Conservation (phyloP, 2,797 vertebrate genomes). For the Yasuhikotakia modesta region DNA sequence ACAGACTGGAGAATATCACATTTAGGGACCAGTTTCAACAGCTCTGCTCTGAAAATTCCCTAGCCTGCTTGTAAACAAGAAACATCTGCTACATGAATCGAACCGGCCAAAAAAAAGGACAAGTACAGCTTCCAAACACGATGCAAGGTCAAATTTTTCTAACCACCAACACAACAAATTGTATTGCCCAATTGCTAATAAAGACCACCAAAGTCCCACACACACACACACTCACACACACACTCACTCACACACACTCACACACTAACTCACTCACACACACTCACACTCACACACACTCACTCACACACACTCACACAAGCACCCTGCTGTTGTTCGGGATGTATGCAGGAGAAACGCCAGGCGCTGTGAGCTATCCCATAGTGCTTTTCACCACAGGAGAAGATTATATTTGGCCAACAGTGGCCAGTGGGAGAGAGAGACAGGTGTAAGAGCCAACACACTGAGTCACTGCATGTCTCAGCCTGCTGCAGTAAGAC, state of each 20-base stretch:
- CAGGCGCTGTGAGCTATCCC: constrained; percentile 9
- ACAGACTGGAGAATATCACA: neutral
- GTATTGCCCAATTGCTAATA: neutral
- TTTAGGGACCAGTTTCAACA: constrained; percentile 16
- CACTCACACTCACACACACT: too few relatives aligned
- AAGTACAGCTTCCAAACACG: neutral
- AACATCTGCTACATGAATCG: constrained; percentile 29
- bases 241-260: constrained; percentile 5
- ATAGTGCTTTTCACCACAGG: constrained; percentile 60
- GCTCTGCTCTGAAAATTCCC: constrained; percentile 12
- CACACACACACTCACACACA: constrained; percentile 7
- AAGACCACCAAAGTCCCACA: neutral
- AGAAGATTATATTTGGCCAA: constrained; percentile 70
- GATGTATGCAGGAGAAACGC: neutral
- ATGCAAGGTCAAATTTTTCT: neutral
- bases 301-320: neutral
- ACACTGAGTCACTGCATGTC: constrained; percentile 62
- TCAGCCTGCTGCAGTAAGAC: constrained; percentile 24
- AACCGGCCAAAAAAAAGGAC: constrained; percentile 2
- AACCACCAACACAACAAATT: neutral
- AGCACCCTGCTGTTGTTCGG: neutral
- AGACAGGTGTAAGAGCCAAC: constrained; percentile 70
- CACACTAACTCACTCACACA: neutral
- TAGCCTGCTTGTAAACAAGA: constrained; percentile 30
- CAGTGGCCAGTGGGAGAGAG: constrained; percentile 58